Conservation (phyloP, 2,113 vertebrate genomes). For the Prolemur simus region DNA sequence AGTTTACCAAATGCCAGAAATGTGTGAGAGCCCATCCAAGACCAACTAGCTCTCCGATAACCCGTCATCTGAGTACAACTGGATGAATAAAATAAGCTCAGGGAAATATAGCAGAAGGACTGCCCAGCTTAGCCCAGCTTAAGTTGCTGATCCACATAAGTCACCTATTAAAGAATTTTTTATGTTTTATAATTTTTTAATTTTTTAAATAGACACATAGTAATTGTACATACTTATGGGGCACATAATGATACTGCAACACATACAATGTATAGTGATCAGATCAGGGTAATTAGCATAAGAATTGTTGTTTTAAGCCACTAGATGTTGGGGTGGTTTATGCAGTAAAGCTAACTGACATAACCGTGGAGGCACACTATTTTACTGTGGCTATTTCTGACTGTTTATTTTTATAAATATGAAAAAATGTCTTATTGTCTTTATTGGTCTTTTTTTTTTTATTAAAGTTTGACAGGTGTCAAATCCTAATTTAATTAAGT, state of each 20-base stretch:
- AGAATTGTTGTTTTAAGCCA: neutral
- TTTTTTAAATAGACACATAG: too few relatives aligned
- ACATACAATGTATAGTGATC: too few relatives aligned
- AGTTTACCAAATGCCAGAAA: neutral
- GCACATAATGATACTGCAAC: too few relatives aligned
- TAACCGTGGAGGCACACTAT: neutral
- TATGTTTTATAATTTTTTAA: neutral
- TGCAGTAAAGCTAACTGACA: neutral
- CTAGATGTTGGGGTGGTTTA: neutral
- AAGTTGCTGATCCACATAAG: neutral
- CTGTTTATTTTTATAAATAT: neutral
- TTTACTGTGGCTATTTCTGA: neutral
- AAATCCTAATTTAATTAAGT: constrained; percentile 20
- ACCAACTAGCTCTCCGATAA: neutral
- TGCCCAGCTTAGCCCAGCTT: neutral
- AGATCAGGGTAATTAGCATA: too few relatives aligned
- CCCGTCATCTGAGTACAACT: neutral
- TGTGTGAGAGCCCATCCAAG: neutral
- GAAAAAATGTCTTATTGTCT: neutral
- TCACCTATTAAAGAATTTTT: neutral
- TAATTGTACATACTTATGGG: too few relatives aligned
- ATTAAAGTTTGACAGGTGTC: neutral
- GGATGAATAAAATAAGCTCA: neutral
- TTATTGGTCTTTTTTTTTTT: constrained; percentile 2
- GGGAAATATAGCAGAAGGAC: neutral